Evolutionary conservation across 2,113 vertebrate species (phyloP), one percentile per base, ranked within the genome.

Genomic region (Hypomesus transpacificus): DNA sequence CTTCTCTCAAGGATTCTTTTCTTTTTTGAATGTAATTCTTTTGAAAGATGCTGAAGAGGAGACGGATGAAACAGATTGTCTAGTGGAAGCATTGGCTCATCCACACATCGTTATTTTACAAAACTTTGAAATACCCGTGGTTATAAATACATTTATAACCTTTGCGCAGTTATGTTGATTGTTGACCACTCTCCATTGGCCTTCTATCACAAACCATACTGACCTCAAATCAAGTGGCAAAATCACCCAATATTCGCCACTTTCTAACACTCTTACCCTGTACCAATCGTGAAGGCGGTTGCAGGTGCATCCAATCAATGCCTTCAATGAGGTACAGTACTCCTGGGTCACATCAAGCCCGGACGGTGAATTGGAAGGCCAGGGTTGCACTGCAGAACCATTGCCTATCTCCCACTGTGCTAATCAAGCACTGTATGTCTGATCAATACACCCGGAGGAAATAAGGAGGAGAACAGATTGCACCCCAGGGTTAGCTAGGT

Each of bases 371-470:
- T 78, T 67, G 70, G 76, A 67, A 51, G 74, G 73, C 76, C 46
- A 75, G 84, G 83, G 85, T 88, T 83, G 78, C 77, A 67, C 82
- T 69, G 71, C 76, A 81, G 79, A 84, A 71, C 75, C 72, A 62
- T 17, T 7, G 31, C 16, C 80, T 80, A 86, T 86, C 87, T 83
- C 86, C 87, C 87, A 88, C 88, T 80, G 90, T 89, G 83, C 87
- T 89, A 89, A 90, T 90, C 90, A 91, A 89, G 86, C 86, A 82
- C 66, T 77, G 80, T 88, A 78, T 66, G 77, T 60, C 70, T 80
- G 88, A 91, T 93, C 90, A 84, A 91, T 92, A 89, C 81, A 70
- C 65, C 69, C 68, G 75, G 68, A 70, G 80, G 78, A 83, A 79
- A 79, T 74, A 75, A 65, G 66, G 80, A 74, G 80, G 86, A 90